A percentile compares a stretch with the other conserved stretches of the same genome.
These are phyloP conservation scores for Neodontobutis hainanensis DNA, from an alignment of 2,113 vertebrate genomes.

Conservation along the genomic window DNA sequence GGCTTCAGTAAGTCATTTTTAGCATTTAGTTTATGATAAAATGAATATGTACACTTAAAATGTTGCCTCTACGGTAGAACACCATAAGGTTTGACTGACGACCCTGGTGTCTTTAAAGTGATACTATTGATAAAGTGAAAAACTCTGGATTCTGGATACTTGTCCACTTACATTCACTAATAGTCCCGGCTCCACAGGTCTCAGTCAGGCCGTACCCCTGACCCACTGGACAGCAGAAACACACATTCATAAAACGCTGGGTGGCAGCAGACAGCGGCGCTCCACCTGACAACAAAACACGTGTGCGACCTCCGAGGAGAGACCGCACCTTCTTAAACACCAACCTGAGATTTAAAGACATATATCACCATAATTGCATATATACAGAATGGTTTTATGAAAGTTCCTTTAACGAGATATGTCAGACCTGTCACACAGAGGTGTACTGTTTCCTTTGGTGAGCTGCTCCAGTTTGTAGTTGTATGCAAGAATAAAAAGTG, in stretches of 20 bases:
- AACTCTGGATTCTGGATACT: neutral
- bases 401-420: neutral
- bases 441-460: slow-evolving; percentile 85
- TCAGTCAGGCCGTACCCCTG: slow-evolving; percentile 96
- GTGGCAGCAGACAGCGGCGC: slow-evolving; percentile 92
- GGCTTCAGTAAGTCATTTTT: too few relatives aligned
- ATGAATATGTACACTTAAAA: too few relatives aligned
- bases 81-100: too few relatives aligned
- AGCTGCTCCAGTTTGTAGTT: slow-evolving; percentile 98
- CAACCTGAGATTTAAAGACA: slow-evolving; percentile 76
- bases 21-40: too few relatives aligned
- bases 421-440: slow-evolving; percentile 89
- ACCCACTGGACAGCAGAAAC: slow-evolving; percentile 94
- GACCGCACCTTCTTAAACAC: slow-evolving; percentile 90
- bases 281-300: slow-evolving; percentile 89
- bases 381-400: neutral
- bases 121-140: too few relatives aligned
- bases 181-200: slow-evolving; percentile 89
- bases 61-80: too few relatives aligned
- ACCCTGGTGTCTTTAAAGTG: too few relatives aligned
- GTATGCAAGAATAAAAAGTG: slow-evolving; percentile 91
- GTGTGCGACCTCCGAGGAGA: slow-evolving; percentile 88
- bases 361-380: neutral
- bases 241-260: slow-evolving; percentile 97
- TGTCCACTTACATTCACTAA: slow-evolving; percentile 83